Evolutionary conservation across 1,140 invertebrate species (phyloP), one percentile per base, ranked within the genome.

Genomic region (Anoplophora glabripennis): DNA sequence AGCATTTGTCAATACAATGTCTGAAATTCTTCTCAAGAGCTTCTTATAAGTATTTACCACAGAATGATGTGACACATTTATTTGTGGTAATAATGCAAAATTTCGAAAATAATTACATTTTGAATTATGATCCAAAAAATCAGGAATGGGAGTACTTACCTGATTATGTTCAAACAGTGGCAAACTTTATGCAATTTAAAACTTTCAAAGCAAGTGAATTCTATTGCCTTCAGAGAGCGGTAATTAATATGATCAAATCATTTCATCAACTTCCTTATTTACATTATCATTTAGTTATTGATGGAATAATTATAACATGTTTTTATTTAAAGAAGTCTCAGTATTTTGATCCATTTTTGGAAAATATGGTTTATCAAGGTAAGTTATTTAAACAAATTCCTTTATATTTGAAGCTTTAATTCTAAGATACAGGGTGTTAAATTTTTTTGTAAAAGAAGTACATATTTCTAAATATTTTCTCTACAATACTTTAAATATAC

Each of bases 341-440:
- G 48, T 40, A 64, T 40, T 66, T 73, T 33, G 57, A 69, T 18
- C 15, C 37, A 17, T 72, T 70, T 57, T 10, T 75, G 9, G 41
- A 63, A 55, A 65, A 70, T 69, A 44, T 68, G 70, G 76, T 81
- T 46, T 77, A 76, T 49, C 75, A 83, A 60, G 80, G 62, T 60
- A 59, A 21, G 21, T 28, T 28, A 28, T 28, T 28, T 28, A 28
- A 28, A 28, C 5, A 3, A 28, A 28, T 28, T n/a, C n/a, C n/a
- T n/a, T n/a, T n/a, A n/a, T n/a, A n/a, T n/a, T n/a, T n/a, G n/a
- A n/a, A n/a, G n/a, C n/a, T n/a, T n/a, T n/a, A n/a, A n/a, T n/a
- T n/a, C n/a, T n/a, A n/a, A n/a, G n/a, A n/a, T n/a, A n/a, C n/a
- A n/a, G n/a, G n/a, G n/a, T n/a, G n/a, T n/a, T n/a, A n/a, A n/a